Evolutionary conservation across 2,113 vertebrate species (phyloP).

Genomic region (Mormyrus lacerda): DNA sequence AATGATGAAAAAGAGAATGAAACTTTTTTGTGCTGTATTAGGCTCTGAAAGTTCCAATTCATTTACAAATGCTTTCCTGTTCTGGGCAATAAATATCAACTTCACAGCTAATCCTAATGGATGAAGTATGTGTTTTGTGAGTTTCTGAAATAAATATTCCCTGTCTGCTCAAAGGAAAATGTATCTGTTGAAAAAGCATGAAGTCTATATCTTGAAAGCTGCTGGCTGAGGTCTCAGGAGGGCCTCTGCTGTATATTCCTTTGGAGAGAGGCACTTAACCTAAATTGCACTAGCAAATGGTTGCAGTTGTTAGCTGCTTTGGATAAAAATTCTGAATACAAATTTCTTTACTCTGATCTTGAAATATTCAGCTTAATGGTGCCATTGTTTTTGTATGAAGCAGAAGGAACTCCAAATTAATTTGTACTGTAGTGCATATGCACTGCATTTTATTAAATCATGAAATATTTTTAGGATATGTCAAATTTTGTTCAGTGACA

Average conservation of each 20-base stretch:
- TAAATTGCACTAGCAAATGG: not conserved
- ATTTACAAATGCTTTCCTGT: not conserved
- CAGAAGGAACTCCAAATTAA: not conserved
- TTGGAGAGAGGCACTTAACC: not conserved
- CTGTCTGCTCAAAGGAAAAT: not conserved
- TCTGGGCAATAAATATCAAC: not conserved
- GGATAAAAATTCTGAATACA: not conserved
- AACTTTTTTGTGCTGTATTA: not conserved
- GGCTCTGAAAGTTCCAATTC: not conserved
- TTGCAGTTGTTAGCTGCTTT: not conserved
- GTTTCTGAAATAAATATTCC: not conserved
- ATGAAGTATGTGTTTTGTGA: not conserved
- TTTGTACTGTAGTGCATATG: not conserved
- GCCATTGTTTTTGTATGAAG: not conserved
- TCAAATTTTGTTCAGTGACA: not conserved
- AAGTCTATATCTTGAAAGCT: not conserved
- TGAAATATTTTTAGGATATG: not conserved
- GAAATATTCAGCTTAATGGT: not conserved
- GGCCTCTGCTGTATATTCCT: not conserved
- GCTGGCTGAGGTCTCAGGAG: not conserved
- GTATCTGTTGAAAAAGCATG: not conserved
- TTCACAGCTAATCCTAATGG: not conserved
- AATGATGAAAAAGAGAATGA: not conserved
- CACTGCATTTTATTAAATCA: not conserved
- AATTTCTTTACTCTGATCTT: not conserved